A percentile compares a stretch with the other conserved stretches of the same genome.
Conservation (phyloP, 2,888 invertebrate genomes). For the Pammene fasciana region DNA sequence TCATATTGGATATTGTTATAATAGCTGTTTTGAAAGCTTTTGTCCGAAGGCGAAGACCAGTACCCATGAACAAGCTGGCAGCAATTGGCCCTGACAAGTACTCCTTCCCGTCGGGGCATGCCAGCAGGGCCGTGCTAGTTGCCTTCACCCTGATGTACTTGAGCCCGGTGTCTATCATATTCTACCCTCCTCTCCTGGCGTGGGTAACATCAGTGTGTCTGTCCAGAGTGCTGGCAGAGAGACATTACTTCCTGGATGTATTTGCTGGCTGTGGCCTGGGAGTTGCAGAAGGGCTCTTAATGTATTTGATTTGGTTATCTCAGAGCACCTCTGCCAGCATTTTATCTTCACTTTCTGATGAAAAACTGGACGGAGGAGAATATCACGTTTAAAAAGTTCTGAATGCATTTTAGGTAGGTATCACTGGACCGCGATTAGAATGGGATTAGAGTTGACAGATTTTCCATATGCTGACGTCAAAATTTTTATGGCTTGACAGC, state of each 20-base stretch:
- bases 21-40: constrained; percentile 91
- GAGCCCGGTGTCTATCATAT: constrained; percentile 84
- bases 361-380: constrained; percentile 87
- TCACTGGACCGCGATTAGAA: no score
- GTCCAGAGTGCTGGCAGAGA: constrained; percentile 91
- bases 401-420: background rate
- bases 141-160: constrained; percentile 87
- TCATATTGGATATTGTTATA: constrained; percentile 90
- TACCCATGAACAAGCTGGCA: constrained; percentile 86
- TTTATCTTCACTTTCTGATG: constrained; percentile 85
- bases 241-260: constrained; percentile 95
- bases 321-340: constrained; percentile 84
- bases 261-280: constrained; percentile 89
- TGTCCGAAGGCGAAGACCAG: constrained; percentile 90
- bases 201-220: constrained; percentile 90
- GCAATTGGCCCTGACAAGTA: constrained; percentile 93
- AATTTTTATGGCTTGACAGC: no score
- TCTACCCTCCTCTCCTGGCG: constrained; percentile 85
- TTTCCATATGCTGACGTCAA: no score
- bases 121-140: constrained; percentile 91
- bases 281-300: constrained; percentile 85
- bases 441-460: no score
- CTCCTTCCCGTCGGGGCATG: constrained; percentile 97
- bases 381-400: constrained; percentile 83
- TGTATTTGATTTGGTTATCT: constrained; percentile 87